Evolutionary conservation across 2,113 vertebrate genomes (phyloP).

Genomic region (Pandion haliaetus): DNA sequence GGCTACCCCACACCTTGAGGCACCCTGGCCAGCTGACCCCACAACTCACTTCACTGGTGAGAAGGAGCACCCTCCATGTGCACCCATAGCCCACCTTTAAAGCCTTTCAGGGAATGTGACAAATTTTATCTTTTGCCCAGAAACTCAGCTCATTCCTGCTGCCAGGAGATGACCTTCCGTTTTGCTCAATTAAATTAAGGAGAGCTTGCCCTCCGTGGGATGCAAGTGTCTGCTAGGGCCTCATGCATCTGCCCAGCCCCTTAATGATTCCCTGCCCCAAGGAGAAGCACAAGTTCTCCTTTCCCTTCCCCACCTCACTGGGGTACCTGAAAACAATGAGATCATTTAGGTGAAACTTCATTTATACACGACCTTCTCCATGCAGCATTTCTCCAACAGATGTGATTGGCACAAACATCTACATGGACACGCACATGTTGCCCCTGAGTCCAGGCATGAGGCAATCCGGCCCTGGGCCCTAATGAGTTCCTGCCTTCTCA

Average conservation of each 20-base stretch:
- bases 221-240: neutral
- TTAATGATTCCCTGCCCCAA: neutral
- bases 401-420: neutral
- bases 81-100: neutral
- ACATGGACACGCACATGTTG: fast-evolving
- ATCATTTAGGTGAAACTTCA: neutral
- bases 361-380: neutral
- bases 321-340: neutral
- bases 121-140: neutral
- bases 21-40: neutral
- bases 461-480: neutral
- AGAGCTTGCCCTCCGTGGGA: neutral
- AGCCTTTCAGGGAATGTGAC: neutral
- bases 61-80: neutral
- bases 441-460: neutral
- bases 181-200: neutral
- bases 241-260: neutral
- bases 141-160: neutral
- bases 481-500: neutral
- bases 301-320: neutral
- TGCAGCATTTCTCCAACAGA: neutral
- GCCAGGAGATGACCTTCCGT: neutral
- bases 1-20: neutral
- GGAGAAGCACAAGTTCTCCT: neutral
- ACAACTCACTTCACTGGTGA: neutral